Percentiles rank a stretch among this genome's conserved stretches.
These are phyloP conservation scores for Syrmaticus mikado DNA, from an alignment of 2,113 vertebrate species.

Conservation along the genomic window DNA sequence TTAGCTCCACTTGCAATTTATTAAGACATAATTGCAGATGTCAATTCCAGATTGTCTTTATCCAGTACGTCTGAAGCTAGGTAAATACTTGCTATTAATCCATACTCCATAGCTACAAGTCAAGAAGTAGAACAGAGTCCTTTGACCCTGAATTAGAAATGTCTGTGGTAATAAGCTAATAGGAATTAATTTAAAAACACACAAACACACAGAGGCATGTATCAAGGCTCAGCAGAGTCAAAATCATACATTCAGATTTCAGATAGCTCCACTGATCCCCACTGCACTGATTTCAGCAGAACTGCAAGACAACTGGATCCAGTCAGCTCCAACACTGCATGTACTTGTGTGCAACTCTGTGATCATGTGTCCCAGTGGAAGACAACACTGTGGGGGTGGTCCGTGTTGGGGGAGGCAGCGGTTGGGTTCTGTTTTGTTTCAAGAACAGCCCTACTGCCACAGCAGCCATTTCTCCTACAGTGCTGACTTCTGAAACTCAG, in stretches of 20 bases:
- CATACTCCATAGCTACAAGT: background rate
- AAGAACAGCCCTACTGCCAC: background rate
- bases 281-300: background rate
- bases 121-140: background rate
- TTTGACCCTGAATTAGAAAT: background rate
- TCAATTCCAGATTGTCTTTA: constrained; percentile 15
- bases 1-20: constrained; percentile 13
- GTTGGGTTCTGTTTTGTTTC: background rate
- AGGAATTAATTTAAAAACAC: background rate
- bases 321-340: background rate
- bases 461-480: background rate
- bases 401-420: fast-evolving
- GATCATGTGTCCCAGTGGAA: background rate
- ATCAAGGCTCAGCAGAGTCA: background rate
- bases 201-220: fast-evolving
- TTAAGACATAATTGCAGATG: background rate
- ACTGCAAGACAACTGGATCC: background rate
- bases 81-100: background rate
- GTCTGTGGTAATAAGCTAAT: background rate
- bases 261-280: background rate
- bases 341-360: background rate
- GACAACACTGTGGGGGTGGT: fast-evolving
- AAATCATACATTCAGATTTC: background rate
- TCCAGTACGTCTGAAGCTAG: background rate
- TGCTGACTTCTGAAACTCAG: background rate